Percentiles rank a stretch among this genome's conserved stretches.
Evolutionary conservation across 23 tunicate genomes (phyloP).

Genomic region (Aplidium turbinatum): DNA sequence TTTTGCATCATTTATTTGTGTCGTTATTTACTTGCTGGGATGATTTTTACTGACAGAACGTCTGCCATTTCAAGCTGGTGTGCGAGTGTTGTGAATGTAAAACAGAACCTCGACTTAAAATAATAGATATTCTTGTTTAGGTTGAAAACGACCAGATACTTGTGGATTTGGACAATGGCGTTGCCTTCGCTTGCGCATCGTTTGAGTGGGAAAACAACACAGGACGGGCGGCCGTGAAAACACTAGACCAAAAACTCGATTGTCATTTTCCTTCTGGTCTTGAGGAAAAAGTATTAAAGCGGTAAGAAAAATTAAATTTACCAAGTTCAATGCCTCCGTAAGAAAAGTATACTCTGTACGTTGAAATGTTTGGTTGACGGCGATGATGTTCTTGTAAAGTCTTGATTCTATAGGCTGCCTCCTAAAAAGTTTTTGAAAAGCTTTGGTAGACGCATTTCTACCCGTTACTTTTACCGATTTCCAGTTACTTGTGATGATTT

Average conservation of each 20-base stretch:
- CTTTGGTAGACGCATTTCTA: too few relatives aligned
- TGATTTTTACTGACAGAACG: too few relatives aligned
- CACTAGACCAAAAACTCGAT: conserved; percentile 28
- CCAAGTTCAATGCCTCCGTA: not conserved
- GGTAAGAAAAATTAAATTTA: conserved; percentile 13
- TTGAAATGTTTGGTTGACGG: not conserved
- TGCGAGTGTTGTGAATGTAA: too few relatives aligned
- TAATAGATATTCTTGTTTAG: conserved; percentile 17
- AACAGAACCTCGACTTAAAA: not conserved
- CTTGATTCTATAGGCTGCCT: too few relatives aligned
- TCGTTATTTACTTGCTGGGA: too few relatives aligned
- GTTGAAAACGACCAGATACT: conserved; percentile 80
- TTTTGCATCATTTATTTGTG: too few relatives aligned
- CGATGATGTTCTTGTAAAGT: not conserved
- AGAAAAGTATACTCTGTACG: not conserved
- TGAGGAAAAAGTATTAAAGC: conserved; percentile 20
- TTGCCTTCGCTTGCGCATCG: conserved; percentile 37
- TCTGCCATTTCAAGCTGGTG: too few relatives aligned
- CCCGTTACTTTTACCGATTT: too few relatives aligned
- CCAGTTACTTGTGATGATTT: too few relatives aligned
- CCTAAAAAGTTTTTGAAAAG: too few relatives aligned
- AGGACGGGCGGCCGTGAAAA: not conserved
- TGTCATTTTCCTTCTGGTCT: conserved; percentile 21
- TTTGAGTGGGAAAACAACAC: conserved; percentile 22
- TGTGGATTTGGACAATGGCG: conserved; percentile 69